These are phyloP conservation scores for Polypedilum vanderplanki DNA, from an alignment of 1,140 invertebrate genomes.

Conservation along the genomic window DNA sequence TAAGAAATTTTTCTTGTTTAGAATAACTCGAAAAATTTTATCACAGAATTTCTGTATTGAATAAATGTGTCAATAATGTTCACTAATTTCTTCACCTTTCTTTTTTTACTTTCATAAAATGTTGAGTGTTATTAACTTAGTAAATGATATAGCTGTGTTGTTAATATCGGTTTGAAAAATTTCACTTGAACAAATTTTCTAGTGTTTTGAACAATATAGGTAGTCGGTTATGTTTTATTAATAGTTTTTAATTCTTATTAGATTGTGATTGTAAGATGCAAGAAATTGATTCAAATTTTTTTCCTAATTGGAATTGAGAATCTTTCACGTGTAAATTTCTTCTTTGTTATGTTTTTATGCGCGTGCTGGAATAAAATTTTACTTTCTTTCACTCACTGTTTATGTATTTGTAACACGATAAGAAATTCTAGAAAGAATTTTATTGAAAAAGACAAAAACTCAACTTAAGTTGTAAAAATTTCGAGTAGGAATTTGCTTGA, in stretches of 20 bases:
- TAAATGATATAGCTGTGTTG: slow-evolving; percentile 13
- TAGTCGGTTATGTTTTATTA: slow-evolving; percentile 19
- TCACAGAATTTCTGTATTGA: slow-evolving; percentile 18
- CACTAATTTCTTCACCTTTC: neutral
- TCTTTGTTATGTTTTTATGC: too few relatives aligned
- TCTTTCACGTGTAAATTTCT: neutral
- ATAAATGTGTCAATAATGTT: neutral
- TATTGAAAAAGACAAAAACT: neutral
- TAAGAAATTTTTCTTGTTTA: neutral
- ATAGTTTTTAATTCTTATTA: neutral
- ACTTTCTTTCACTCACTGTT: neutral
- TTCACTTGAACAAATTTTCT: neutral
- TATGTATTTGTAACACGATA: neutral
- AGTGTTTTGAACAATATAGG: neutral
- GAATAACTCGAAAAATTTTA: neutral
- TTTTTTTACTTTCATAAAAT: neutral
- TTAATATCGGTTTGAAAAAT: neutral
- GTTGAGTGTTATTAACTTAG: neutral
- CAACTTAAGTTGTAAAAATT: neutral
- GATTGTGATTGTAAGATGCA: slow-evolving; percentile 12
- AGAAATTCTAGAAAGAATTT: neutral
- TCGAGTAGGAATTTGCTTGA: slow-evolving; percentile 8
- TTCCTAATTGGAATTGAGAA: neutral
- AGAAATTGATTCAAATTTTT: neutral
- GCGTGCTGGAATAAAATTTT: too few relatives aligned